Evolutionary conservation across 2,888 invertebrate genomes (phyloP), one percentile per base, ranked within the genome.

Genomic region (Thalpophila matura): DNA sequence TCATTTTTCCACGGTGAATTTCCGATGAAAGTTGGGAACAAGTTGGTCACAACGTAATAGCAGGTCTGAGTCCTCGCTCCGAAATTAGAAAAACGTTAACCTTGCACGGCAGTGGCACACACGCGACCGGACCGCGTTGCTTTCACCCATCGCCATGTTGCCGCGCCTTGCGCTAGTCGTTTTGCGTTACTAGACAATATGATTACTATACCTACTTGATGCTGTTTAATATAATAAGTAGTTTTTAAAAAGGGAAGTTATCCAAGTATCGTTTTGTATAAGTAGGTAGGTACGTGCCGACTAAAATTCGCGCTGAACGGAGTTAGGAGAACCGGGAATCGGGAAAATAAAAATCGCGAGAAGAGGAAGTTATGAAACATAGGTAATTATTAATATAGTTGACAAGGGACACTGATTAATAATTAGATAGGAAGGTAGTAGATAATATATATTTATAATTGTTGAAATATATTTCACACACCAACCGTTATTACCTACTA

Each of bases 41-140:
- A 79, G 83, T 85, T 84, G 81, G 79, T 82, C 82, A 80, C 79
- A 84, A 80, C 80, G 87, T 89, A 88, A 88, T 86, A 86, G 84
- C 90, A 84, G 84, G 89, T 89, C 80, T 82, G 78, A 85, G 84
- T 86, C 89, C 85, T 89, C 87, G 79, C 83, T 89, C 90, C 92
- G 89, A 93, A 93, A 92, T 91, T 86, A 91, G 92, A 92, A 91
- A 92, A 91, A 91, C 88, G 89, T 89, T 89, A 93, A 93, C 91
- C 92, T 93, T 91, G 89, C 91, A 88, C 85, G 89, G 89, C 85
- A 85, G 85, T 83, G 80, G 87, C 85, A 83, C 85, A 86, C 89
- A 90, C 90, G 91, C 89, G 86, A 90, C 87, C 84, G 80, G 87
- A 73, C 82, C 74, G 81, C 67, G 81, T 82, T 83, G 92, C 94